Evolutionary conservation across 2,888 invertebrate genomes (phyloP), one percentile per base, ranked within the genome.

Genomic region (Parnassius smintheus): DNA sequence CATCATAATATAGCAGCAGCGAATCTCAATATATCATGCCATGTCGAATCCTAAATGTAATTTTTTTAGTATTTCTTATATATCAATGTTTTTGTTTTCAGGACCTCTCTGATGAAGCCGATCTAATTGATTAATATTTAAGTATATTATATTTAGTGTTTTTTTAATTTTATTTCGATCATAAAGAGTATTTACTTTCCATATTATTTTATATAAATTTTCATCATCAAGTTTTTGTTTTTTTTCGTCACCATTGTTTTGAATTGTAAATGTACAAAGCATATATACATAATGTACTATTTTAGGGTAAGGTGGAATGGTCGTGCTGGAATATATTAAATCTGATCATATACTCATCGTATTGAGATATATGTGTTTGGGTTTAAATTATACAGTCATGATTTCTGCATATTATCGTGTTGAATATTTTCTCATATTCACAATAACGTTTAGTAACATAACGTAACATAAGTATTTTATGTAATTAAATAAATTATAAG

Each of bases 81-180:
- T 12, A 46, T 13, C 48, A 10, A 59, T 68, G 69, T 66, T 73
- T 67, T 71, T 67, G 62, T 66, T 81, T 83, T 9, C 86, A 88
- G 87, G 83, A 85, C 60, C 72, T 86, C 64, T 78, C 94, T 93
- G 82, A 96, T 63, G 85, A 84, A 2, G 76, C 71, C 10, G 85
- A 82, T 67, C 75, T 82, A 67, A 66, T 81, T 68, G 84, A 82
- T 54, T 86, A 83, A 80, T 70, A 62, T 74, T 64, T 81, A 80
- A 78, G 75, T 80, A 72, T 81, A 80, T 76, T 82, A 77, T 78
- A 74, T 76, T 70, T 70, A 67, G 61, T 65, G 60, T 66, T 75
- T 75, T 76, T 80, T 78, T 76, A 76, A 75, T 75, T 72, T 72
- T 69, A 69, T 70, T 72, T 74, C 69, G 62, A 71, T 71, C 66